Percentiles rank a stretch among this genome's conserved stretches.
phyloP scores from a whole-genome alignment of 2,888 invertebrate species.

The Belgica antarctica region DNA sequence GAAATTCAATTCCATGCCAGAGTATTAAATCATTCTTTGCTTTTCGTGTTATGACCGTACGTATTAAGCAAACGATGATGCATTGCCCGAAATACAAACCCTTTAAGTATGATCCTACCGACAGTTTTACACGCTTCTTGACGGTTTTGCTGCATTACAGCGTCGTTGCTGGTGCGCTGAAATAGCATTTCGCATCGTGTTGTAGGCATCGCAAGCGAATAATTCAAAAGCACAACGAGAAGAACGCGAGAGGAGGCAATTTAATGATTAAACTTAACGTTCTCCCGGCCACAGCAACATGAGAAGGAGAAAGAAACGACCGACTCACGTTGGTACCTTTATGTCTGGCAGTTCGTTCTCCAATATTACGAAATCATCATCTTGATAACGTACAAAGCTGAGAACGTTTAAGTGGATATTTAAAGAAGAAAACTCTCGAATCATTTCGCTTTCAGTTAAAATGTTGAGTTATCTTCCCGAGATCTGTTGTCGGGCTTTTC shows the following conservation, averaged over 20 bases:
- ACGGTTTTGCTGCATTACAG: neutral
- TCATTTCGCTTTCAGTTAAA: slow-evolving; percentile 40
- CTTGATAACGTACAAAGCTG: slow-evolving; percentile 35
- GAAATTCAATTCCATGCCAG: slow-evolving; percentile 22
- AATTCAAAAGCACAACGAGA: slow-evolving; percentile 21
- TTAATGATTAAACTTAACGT: slow-evolving; percentile 8
- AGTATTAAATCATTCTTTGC: slow-evolving; percentile 29
- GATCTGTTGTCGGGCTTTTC: slow-evolving; percentile 13
- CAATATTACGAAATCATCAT: slow-evolving; percentile 28
- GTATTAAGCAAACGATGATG: slow-evolving; percentile 32
- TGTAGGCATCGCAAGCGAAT: neutral
- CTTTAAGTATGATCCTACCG: slow-evolving; percentile 34
- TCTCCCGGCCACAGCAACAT: neutral
- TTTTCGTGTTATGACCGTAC: slow-evolving; percentile 30
- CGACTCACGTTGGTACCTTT: slow-evolving; percentile 34
- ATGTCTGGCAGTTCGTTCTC: slow-evolving; percentile 29
- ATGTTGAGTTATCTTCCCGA: slow-evolving; percentile 22
- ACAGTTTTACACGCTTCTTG: slow-evolving; percentile 20
- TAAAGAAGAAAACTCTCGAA: slow-evolving; percentile 35
- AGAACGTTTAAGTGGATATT: slow-evolving; percentile 42
- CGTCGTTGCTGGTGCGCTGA: neutral
- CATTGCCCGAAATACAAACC: slow-evolving; percentile 21
- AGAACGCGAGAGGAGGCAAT: slow-evolving; percentile 27
- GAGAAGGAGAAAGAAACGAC: slow-evolving; percentile 22
- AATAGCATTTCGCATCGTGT: slow-evolving; percentile 12